phyloP scores from a whole-genome alignment of 2,888 invertebrate genomes.

The Drosophila affinis region DNA sequence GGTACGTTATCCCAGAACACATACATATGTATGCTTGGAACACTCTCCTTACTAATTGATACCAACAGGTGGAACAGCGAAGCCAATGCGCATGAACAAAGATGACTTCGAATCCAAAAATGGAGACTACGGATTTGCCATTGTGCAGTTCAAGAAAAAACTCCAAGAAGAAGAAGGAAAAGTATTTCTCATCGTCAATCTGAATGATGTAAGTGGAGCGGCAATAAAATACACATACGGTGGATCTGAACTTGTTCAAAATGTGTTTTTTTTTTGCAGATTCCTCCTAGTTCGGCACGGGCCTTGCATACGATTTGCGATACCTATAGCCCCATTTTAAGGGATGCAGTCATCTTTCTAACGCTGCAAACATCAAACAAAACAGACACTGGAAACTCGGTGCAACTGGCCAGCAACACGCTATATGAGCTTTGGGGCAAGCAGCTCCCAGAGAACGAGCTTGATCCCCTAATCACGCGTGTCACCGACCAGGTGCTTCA shows the following conservation, averaged over 20 bases:
- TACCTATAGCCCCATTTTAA: slow-evolving; percentile 84
- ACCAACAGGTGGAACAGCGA: slow-evolving; percentile 47
- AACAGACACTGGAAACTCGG: slow-evolving; percentile 37
- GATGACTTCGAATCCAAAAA: slow-evolving; percentile 66
- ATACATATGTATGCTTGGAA: not conserved
- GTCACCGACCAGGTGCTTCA: slow-evolving; percentile 81
- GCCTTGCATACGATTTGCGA: slow-evolving; percentile 87
- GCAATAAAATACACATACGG: not conserved
- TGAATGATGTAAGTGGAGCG: slow-evolving; percentile 75
- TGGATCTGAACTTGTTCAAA: not conserved
- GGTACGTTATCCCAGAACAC: slow-evolving; percentile 55
- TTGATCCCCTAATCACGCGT: slow-evolving; percentile 80
- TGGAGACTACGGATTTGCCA: slow-evolving; percentile 77
- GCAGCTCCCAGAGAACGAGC: slow-evolving; percentile 60
- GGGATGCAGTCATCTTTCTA: slow-evolving; percentile 83
- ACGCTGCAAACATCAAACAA: slow-evolving; percentile 71
- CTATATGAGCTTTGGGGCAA: slow-evolving; percentile 74
- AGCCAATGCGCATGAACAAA: slow-evolving; percentile 60
- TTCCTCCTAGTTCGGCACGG: slow-evolving; percentile 79
- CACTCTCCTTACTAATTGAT: not conserved
- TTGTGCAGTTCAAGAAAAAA: slow-evolving; percentile 74
- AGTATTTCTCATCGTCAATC: slow-evolving; percentile 78
- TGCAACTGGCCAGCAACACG: slow-evolving; percentile 63
- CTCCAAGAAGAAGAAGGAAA: slow-evolving; percentile 64
- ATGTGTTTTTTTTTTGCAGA: slow-evolving; percentile 51